A percentile compares a stretch with the other conserved stretches of the same genome.
Conservation (phyloP, 2,113 vertebrate genomes). For the Abramis brama region DNA sequence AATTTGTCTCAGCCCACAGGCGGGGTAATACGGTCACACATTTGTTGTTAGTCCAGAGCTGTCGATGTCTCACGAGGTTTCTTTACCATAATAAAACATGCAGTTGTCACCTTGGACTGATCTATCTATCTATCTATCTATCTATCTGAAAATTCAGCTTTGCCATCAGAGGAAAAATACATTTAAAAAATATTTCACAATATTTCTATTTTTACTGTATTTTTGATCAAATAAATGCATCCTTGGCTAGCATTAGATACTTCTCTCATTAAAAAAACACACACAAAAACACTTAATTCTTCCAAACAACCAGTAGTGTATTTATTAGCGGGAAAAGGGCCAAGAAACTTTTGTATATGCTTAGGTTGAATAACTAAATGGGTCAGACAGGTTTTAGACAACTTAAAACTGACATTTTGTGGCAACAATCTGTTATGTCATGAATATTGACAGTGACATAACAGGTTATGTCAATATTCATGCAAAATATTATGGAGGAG, state of each 20-base stretch:
- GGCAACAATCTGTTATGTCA: slow-evolving; percentile 42
- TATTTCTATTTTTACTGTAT: too few relatives aligned
- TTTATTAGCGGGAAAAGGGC: too few relatives aligned
- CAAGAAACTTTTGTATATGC: neutral
- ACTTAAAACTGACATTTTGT: slow-evolving; percentile 13
- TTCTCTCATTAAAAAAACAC: too few relatives aligned
- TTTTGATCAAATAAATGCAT: too few relatives aligned
- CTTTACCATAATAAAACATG: neutral
- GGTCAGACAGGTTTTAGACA: slow-evolving; percentile 7
- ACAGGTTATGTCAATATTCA: neutral
- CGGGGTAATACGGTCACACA: slow-evolving; percentile 49
- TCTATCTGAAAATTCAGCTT: neutral
- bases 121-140: neutral
- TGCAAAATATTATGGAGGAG: neutral
- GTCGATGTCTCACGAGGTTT: neutral
- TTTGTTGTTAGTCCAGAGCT: neutral
- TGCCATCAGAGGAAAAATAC: too few relatives aligned
- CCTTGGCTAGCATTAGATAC: too few relatives aligned
- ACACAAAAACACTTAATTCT: too few relatives aligned
- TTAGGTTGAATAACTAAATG: neutral
- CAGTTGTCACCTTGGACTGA: neutral
- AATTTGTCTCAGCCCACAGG: slow-evolving; percentile 68
- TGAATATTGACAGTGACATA: neutral
- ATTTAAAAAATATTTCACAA: too few relatives aligned
- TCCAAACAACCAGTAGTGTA: too few relatives aligned